Evolutionary conservation across 2,888 invertebrate species (phyloP).

Genomic region (Torymus aiolomorphi): DNA sequence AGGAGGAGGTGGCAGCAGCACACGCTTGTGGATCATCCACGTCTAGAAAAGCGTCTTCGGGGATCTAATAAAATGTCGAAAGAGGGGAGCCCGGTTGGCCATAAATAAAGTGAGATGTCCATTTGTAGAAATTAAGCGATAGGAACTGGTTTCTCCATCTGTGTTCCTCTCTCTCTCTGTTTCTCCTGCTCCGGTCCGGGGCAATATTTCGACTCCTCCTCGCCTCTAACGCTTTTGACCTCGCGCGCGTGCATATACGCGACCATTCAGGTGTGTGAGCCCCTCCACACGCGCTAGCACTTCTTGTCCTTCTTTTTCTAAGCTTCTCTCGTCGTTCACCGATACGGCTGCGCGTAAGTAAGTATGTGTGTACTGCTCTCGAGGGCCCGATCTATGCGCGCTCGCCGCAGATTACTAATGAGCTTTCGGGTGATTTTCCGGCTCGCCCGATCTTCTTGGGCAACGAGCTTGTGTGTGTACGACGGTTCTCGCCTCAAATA

Average conservation of each 20-base stretch:
- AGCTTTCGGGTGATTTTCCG: conserved; percentile 14
- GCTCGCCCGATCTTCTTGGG: background rate
- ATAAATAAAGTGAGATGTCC: conserved; percentile 73
- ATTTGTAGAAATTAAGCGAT: conserved; percentile 73
- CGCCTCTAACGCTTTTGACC: conserved; percentile 23
- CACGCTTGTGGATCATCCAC: too few relatives aligned
- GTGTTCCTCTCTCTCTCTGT: too few relatives aligned
- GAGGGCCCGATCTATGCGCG: background rate
- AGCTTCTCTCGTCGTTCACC: background rate
- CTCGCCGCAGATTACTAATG: conserved; percentile 24
- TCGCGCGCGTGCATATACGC: background rate
- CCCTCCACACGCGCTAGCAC: too few relatives aligned
- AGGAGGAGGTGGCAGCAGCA: too few relatives aligned
- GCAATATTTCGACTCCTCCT: conserved; percentile 60
- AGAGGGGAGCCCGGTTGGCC: conserved; percentile 62
- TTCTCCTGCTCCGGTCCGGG: conserved; percentile 55
- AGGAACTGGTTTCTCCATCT: conserved; percentile 70
- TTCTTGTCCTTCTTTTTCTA: too few relatives aligned
- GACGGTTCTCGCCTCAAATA: too few relatives aligned
- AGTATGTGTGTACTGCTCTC: background rate
- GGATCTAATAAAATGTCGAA: conserved; percentile 34
- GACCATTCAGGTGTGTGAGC: too few relatives aligned
- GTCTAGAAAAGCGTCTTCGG: background rate
- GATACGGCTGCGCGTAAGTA: background rate
- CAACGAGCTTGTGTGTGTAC: background rate